phyloP scores from a whole-genome alignment of 1,140 invertebrate species.

The Megathymus violae region DNA sequence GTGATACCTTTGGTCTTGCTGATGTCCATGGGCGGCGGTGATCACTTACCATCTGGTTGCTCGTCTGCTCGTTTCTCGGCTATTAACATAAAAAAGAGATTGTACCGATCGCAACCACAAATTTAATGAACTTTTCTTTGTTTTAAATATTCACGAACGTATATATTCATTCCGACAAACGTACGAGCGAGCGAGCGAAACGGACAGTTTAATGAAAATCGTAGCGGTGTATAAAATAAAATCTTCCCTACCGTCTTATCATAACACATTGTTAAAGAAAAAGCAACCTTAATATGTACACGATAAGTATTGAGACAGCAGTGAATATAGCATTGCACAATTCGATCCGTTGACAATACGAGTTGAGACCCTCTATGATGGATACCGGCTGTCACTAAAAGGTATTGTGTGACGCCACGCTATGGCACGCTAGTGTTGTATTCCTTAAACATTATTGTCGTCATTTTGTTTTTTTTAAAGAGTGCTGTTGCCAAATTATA shows the following conservation, averaged over 20 bases:
- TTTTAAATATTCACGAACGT: constrained; percentile 21
- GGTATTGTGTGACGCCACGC: constrained; percentile 26
- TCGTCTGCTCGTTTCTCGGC: too few relatives aligned
- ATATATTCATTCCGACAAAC: constrained; percentile 19
- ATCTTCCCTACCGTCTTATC: constrained; percentile 3
- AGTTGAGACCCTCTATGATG: constrained; percentile 35
- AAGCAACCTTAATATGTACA: constrained; percentile 10
- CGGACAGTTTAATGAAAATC: constrained; percentile 39
- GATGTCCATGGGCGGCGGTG: too few relatives aligned
- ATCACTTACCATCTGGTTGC: too few relatives aligned
- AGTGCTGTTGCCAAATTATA: not conserved
- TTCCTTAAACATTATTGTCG: constrained; percentile 1
- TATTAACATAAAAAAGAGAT: too few relatives aligned
- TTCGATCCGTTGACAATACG: constrained; percentile 35
- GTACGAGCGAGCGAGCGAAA: constrained; percentile 22
- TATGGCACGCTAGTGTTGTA: constrained; percentile 15
- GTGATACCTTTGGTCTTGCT: too few relatives aligned
- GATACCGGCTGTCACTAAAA: constrained; percentile 37
- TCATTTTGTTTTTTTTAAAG: not conserved
- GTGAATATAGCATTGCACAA: constrained; percentile 25
- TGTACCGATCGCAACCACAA: constrained; percentile 12
- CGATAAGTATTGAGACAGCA: not conserved
- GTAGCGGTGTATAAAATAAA: constrained; percentile 36
- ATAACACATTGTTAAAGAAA: not conserved
- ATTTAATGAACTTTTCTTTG: constrained; percentile 25